Conservation (phyloP, 2,888 invertebrate species). For the Oscheius sp. region DNA sequence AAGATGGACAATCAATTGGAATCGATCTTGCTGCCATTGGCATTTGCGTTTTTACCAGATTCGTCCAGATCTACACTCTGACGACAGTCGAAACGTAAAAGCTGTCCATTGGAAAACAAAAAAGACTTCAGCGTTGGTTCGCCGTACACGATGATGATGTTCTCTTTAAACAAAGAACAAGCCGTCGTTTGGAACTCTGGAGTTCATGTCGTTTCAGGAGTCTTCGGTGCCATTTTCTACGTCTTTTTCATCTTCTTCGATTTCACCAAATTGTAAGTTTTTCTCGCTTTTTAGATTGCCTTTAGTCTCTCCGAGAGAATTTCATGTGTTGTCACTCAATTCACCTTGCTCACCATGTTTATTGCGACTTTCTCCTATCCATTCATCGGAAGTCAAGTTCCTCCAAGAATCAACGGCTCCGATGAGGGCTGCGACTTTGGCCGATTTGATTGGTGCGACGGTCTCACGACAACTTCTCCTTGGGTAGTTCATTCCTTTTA, state of each 20-base stretch:
- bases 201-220: constrained; percentile 37
- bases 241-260: constrained; percentile 41
- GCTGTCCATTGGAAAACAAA: not conserved
- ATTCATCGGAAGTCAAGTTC: not conserved
- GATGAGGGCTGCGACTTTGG: constrained; percentile 34
- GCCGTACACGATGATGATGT: constrained; percentile 54
- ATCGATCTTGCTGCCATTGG: constrained; percentile 33
- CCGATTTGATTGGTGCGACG: constrained; percentile 41
- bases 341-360: constrained; percentile 1
- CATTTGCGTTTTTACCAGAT: constrained; percentile 42
- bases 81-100: constrained; percentile 46
- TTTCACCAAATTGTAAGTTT: constrained; percentile 16
- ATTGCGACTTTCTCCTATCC: constrained; percentile 24
- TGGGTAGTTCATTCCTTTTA: constrained; percentile 18
- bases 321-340: not conserved
- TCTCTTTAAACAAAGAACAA: constrained; percentile 39
- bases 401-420: constrained; percentile 14
- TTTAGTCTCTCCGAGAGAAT: constrained; percentile 6
- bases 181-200: constrained; percentile 39
- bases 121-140: constrained; percentile 39
- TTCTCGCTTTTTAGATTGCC: not conserved
- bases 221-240: constrained; percentile 37
- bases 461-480: constrained; percentile 20
- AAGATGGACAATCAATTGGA: not conserved
- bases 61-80: constrained; percentile 43